Evolutionary conservation across 2,113 vertebrate species (phyloP).

Genomic region (Eclectus roratus): DNA sequence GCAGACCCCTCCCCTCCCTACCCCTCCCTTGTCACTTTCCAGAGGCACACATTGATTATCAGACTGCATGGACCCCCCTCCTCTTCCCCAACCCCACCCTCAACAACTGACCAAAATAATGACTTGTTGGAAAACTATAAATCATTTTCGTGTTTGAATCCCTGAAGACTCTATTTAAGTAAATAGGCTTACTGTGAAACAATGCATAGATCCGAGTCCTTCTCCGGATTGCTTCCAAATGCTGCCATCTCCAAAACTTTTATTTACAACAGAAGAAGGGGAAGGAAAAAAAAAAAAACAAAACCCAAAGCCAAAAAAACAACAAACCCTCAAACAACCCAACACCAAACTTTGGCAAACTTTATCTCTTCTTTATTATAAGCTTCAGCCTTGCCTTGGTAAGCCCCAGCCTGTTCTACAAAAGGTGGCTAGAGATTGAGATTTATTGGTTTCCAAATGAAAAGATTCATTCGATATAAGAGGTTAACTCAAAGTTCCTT

Average conservation of each 20-base stretch:
- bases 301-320: too few relatives aligned
- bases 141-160: conserved; percentile 66
- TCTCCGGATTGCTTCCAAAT: conserved; percentile 58
- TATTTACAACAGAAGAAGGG: conserved; percentile 58
- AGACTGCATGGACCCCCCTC: conserved; percentile 43
- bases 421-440: conserved; percentile 76
- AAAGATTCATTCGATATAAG: conserved; percentile 83
- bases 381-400: conserved; percentile 58
- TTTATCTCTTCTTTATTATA: conserved; percentile 72
- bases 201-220: conserved; percentile 65
- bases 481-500: conserved; percentile 81
- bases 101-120: conserved; percentile 65
- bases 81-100: conserved; percentile 47
- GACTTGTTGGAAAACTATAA: conserved; percentile 75
- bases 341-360: conserved; percentile 66
- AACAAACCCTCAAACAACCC: neutral
- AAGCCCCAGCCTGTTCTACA: conserved; percentile 70
- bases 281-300: neutral
- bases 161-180: conserved; percentile 68
- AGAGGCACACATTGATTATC: conserved; percentile 60
- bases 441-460: conserved; percentile 83
- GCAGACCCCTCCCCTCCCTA: conserved; percentile 9
- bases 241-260: conserved; percentile 57
- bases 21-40: conserved; percentile 44
- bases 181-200: conserved; percentile 72